Base-by-base conservation (phyloP, 2,113 vertebrate genomes). In the Phoenicopterus ruber region DNA sequence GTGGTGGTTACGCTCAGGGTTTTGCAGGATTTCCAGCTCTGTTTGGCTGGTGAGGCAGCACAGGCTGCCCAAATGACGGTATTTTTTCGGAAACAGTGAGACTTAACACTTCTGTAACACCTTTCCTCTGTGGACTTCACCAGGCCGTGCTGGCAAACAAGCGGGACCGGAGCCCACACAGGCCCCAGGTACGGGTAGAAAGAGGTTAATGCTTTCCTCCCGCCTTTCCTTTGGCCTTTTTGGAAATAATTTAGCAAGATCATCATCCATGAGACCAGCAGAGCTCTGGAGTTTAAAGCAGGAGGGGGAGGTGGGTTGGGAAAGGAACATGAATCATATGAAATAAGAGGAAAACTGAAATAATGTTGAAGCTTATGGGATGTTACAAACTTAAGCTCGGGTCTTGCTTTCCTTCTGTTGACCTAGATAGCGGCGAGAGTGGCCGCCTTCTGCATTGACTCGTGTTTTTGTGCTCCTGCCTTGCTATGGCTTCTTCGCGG, bases 141-240 rank as follows among this genome's bases (percentile, higher is more conserved):
- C 1, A 3, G 28, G 36, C 38, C 2, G 2, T 36, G 20, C 38
- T 2, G 11, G 36, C 49, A 58, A 22, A 57, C 0, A 4, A 38
- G 32, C 4, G 1, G 55, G 54, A 22, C 28, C 7, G 2, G 26
- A 32, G 47, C 7, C 17, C 4, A 2, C 36, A 13, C 11, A 49
- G n/a, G n/a, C 69, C 6, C 6, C 16, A 22, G 66, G 42, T 47
- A 54, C 1, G 3, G 47, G 20, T 40, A 55, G 74, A 73, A 86
- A n/a, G 67, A 59, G 54, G 22, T 73, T 73, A 62, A 67, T 1
- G 0, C 86, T 73, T 62, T 42, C n/a, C 38, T 79, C 84, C 18
- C 9, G 32, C 32, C 32, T 84, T 72, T n/a, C 19, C 12, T 46
- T 73, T 58, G 11, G 22, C 72, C 38, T 47, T 72, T 40, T 28